Evolutionary conservation across 1,140 invertebrate genomes (phyloP), one percentile per base, ranked within the genome.

Genomic region (Drosophila ananassae): DNA sequence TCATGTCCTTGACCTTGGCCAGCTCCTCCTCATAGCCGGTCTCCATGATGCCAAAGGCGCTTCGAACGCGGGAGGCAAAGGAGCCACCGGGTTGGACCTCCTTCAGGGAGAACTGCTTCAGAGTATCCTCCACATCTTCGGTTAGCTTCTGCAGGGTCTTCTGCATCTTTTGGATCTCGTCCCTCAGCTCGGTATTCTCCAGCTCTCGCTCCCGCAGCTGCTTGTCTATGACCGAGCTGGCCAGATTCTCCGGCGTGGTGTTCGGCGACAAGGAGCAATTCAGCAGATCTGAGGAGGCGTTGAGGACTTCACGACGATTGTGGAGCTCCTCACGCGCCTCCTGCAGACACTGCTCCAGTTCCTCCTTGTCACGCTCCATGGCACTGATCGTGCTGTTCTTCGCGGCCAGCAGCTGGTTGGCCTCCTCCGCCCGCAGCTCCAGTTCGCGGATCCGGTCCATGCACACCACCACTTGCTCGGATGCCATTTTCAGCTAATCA

Each of bases 191-290:
- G 2, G 52, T n/a, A 47, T 91, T 91, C 74, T 92, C 89, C 5
- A 64, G 73, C 51, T 92, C 84, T 46, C 89, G 90, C 39, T 92
- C 91, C 3, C 85, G 79, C 46, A 92, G 54, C 24, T 90, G 87
- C 2, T 90, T 79, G 47, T 92, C 91, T 9, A 92, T 57, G 2
- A 92, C 90, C 0, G 81, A 81, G 46, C 56, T 61, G 8, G 66
- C 91, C 12, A 92, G 53, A 67, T 87, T 92, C 57, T 92, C 91
- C 0, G 89, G 87, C 5, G 80, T 75, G 0, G 51, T 66, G 34
- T 75, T 73, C 4, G 71, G 67, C 21, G 83, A 84, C 10, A 75
- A 57, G 1, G 81, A 79, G 4, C 51, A 61, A 25, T 91, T 64
- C 0, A 91, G 50, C 52, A 80, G 73, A 41, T 91, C 90, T 1